Evolutionary conservation across 2,888 invertebrate genomes (phyloP).

Genomic region (Alentia gelatinosa): DNA sequence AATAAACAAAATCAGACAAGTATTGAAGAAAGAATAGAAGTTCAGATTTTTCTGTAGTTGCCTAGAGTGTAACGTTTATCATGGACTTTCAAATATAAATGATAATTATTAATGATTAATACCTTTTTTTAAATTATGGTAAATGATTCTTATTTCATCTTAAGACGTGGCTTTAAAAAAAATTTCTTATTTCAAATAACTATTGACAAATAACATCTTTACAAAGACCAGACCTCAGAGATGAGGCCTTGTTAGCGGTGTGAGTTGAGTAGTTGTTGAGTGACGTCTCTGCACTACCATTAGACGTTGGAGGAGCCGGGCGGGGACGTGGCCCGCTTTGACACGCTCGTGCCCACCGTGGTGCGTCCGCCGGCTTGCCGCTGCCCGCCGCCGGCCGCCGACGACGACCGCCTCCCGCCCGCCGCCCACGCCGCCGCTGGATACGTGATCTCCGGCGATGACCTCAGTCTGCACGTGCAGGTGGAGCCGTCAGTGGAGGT

Average conservation of each 20-base stretch:
- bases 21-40: too few species aligned
- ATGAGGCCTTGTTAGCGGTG: not conserved
- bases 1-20: too few species aligned
- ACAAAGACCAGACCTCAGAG: too few species aligned
- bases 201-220: too few species aligned
- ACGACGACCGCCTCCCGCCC: not conserved
- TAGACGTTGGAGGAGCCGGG: slow-evolving; percentile 79
- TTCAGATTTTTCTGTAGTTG: too few species aligned
- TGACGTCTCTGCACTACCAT: slow-evolving; percentile 2
- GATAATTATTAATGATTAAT: too few species aligned
- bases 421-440: not conserved
- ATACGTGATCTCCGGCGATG: not conserved
- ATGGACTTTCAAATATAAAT: too few species aligned
- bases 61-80: too few species aligned
- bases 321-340: slow-evolving; percentile 76
- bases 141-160: too few species aligned
- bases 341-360: slow-evolving; percentile 79
- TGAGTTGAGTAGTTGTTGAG: not conserved
- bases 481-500: not conserved
- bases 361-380: slow-evolving; percentile 69
- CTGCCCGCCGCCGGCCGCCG: not conserved
- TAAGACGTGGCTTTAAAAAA: too few species aligned
- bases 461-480: slow-evolving; percentile 35
- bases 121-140: too few species aligned
- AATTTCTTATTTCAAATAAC: too few species aligned